These are phyloP conservation scores for Cephus runcator DNA, from an alignment of 2,888 invertebrate genomes.

Conservation along the genomic window DNA sequence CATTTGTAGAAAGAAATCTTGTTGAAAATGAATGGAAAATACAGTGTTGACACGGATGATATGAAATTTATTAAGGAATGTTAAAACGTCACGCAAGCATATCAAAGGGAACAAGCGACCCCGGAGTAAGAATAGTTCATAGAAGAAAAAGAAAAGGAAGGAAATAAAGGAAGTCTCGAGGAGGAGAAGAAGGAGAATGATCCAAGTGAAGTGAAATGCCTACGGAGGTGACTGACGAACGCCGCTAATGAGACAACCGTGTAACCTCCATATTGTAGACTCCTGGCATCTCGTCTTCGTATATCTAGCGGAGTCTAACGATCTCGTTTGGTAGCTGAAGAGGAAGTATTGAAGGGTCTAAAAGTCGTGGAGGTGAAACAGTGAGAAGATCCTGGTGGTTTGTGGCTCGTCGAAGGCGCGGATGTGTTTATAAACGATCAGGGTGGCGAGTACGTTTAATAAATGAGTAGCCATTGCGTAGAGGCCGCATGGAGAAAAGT, in stretches of 20 bases:
- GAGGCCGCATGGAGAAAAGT: not conserved
- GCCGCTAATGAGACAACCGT: slow-evolving; percentile 47
- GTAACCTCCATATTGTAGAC: not conserved
- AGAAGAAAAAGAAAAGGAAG: slow-evolving; percentile 41
- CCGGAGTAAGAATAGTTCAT: slow-evolving; percentile 42
- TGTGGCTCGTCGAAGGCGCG: not conserved
- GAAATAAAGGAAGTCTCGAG: slow-evolving; percentile 17
- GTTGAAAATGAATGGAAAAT: not conserved
- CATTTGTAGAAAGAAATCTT: not conserved
- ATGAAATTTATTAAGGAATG: not conserved
- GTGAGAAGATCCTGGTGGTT: not conserved
- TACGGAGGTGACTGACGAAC: slow-evolving; percentile 50
- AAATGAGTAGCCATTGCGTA: not conserved
- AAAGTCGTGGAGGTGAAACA: not conserved
- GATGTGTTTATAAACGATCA: not conserved
- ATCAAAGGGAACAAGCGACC: slow-evolving; percentile 33
- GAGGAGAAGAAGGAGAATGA: slow-evolving; percentile 1
- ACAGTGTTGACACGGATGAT: not conserved
- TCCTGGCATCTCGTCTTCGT: not conserved
- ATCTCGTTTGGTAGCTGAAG: not conserved
- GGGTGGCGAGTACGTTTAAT: not conserved
- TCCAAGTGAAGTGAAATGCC: slow-evolving; percentile 18
- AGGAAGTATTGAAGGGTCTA: not conserved
- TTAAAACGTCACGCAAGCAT: slow-evolving; percentile 19
- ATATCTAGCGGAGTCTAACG: not conserved